These are phyloP conservation scores for Lasioglossum villosulum DNA, from an alignment of 2,888 invertebrate genomes.

Conservation along the genomic window DNA sequence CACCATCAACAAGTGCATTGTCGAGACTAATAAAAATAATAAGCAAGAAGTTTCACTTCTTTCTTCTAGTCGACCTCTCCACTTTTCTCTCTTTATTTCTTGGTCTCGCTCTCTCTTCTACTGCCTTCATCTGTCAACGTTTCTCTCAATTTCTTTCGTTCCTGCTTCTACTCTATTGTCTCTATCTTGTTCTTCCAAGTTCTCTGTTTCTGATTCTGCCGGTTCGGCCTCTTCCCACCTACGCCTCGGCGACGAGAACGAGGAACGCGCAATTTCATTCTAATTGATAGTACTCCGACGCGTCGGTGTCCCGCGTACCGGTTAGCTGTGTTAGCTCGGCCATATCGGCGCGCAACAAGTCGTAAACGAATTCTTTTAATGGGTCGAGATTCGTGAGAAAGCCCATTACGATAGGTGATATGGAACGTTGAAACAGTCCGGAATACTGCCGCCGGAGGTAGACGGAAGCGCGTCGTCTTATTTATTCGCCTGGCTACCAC, in stretches of 20 bases:
- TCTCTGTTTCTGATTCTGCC: background rate
- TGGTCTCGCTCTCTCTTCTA: too few species aligned
- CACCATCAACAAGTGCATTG: too few species aligned
- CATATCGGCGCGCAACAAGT: slow-evolving; percentile 55
- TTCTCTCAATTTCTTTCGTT: background rate
- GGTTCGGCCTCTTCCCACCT: slow-evolving; percentile 53
- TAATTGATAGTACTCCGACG: slow-evolving; percentile 66
- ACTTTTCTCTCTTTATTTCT: background rate
- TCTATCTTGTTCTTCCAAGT: background rate
- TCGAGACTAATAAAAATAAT: too few species aligned
- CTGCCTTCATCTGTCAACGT: background rate
- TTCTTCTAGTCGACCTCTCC: background rate
- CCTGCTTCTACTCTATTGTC: background rate
- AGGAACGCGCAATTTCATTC: slow-evolving; percentile 70
- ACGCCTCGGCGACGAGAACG: slow-evolving; percentile 59
- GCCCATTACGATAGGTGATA: slow-evolving; percentile 62
- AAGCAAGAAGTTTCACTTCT: too few species aligned
- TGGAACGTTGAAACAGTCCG: slow-evolving; percentile 51
- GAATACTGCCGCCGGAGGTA: slow-evolving; percentile 49
- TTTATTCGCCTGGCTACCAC: slow-evolving; percentile 45
- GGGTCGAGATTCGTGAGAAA: slow-evolving; percentile 58
- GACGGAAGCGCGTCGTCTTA: slow-evolving; percentile 57
- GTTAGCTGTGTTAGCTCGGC: slow-evolving; percentile 47
- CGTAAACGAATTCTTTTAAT: slow-evolving; percentile 63
- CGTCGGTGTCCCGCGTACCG: slow-evolving; percentile 55